These are phyloP conservation scores for Araneus ventricosus DNA, from an alignment of 1,140 invertebrate species.

Conservation along the genomic window DNA sequence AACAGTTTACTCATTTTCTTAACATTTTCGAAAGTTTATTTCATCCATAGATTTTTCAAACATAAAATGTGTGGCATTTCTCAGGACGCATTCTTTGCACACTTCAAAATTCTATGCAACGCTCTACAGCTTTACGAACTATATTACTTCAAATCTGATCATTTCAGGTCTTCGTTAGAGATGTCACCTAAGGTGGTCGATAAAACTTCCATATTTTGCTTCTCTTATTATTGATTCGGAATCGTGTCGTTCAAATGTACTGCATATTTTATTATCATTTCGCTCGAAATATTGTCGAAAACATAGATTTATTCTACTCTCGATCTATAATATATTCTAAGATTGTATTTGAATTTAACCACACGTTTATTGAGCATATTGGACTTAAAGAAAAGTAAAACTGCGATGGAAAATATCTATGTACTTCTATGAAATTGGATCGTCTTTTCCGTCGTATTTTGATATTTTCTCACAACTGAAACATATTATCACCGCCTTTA, in stretches of 20 bases:
- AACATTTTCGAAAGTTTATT: too few relatives aligned
- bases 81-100: neutral
- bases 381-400: neutral
- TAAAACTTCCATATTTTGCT: slow-evolving; percentile 31
- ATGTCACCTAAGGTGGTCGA: neutral
- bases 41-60: too few relatives aligned
- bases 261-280: slow-evolving; percentile 24
- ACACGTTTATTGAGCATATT: neutral
- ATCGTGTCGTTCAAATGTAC: neutral
- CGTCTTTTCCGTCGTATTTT: too few relatives aligned
- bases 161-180: slow-evolving; percentile 4
- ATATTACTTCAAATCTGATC: slow-evolving; percentile 15
- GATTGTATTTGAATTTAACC: neutral
- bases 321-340: neutral
- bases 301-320: neutral
- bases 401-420: neutral
- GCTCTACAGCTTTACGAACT: neutral
- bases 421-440: neutral
- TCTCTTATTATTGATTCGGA: slow-evolving; percentile 3
- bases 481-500: too few relatives aligned
- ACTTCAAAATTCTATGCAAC: neutral
- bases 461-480: too few relatives aligned
- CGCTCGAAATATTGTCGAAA: neutral
- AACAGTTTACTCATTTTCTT: too few relatives aligned
- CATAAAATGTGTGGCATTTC: neutral